Percentiles rank a stretch among this genome's conserved stretches.
Evolutionary conservation across 2,113 vertebrate genomes (phyloP).

Genomic region (Pteruthius melanotis): DNA sequence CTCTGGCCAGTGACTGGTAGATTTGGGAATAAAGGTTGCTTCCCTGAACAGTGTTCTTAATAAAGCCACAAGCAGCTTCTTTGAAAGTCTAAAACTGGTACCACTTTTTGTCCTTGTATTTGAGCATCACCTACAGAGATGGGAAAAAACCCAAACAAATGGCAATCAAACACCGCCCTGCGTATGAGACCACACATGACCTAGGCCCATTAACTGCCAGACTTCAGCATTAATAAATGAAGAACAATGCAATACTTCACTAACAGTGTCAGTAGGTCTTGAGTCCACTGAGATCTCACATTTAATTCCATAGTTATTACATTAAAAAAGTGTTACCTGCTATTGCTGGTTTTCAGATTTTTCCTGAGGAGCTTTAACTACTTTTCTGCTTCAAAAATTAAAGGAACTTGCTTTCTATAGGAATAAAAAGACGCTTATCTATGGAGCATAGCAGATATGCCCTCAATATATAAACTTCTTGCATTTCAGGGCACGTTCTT

Average conservation of each 20-base stretch:
- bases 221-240: not conserved
- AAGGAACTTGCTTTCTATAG: not conserved
- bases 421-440: not conserved
- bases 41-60: conserved; percentile 68
- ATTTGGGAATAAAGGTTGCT: conserved; percentile 70
- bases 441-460: not conserved
- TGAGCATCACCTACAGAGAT: conserved; percentile 90
- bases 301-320: not conserved
- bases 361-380: not conserved
- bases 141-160: not conserved
- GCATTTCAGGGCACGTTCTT: not conserved
- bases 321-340: not conserved
- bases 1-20: conserved; percentile 60
- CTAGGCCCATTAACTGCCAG: not conserved
- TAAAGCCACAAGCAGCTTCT: conserved; percentile 45
- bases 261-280: not conserved
- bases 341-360: not conserved
- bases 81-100: conserved; percentile 90
- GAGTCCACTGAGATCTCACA: not conserved
- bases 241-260: not conserved
- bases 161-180: not conserved
- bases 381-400: not conserved
- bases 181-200: not conserved
- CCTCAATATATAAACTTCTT: not conserved
- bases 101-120: conserved; percentile 99